Base-by-base conservation (phyloP, 2,113 vertebrate species). In the Alethe diademata region DNA sequence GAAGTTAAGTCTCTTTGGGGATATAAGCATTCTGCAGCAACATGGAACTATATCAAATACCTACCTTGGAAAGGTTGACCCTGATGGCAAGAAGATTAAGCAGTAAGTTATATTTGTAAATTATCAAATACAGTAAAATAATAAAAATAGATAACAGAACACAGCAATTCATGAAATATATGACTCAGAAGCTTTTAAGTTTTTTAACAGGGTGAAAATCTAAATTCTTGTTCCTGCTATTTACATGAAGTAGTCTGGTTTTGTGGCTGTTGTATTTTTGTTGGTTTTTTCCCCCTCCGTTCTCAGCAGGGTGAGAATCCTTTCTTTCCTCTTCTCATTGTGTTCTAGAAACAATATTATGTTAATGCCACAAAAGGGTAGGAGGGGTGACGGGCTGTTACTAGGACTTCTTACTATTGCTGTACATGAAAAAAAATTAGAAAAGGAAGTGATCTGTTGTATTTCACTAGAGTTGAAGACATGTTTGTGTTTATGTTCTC, bases 71-170 rank as follows among this genome's bases (percentile, higher is more conserved):
- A 99, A 99, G 86, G 98, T 99, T 90, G 98, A 99, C 91, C 99
- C 99, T 69, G 99, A 99, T 60, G 98, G 99, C 96, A 99, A 99
- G 97, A 99, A 99, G 97, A 98, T 99, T 92, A 99, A 99, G 66
- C 99, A 99, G 99, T 99, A 98, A 99, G 99, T 98, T 94, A 14
- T 36, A 38, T 60, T 72, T 70, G 24, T 70, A 65, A 88, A 72
- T 65, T 70, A 19, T 61, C 40, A 56, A 61, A 69, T 60, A 36
- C 10, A 14, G 47, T 53, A 65, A 78, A 92, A 67, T 86, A 58
- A 15, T 62, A 87, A 90, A 51, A 81, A 24, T 26, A 38, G 14
- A 2, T 73, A 26, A 43, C 9, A 10, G 29, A 83, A 23, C 23
- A 26, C 22, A 74, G 22, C 25, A 64, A 33, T 71, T 60, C 26